Conservation (phyloP, 1,140 invertebrate species). For the Rhizoglyphus robini region DNA sequence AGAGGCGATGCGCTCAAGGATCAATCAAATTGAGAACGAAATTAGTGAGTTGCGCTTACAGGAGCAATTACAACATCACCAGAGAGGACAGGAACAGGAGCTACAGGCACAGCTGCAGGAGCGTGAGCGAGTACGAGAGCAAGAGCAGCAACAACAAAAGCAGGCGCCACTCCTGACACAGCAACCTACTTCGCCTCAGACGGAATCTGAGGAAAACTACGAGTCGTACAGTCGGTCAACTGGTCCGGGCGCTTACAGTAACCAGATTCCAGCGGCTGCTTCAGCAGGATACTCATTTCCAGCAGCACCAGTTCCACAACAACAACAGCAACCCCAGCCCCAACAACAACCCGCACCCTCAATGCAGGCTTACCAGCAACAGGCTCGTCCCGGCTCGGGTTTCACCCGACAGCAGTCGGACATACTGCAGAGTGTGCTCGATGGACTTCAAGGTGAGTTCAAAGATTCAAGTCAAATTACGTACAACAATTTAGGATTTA, state of each 20-base stretch:
- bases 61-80: not conserved
- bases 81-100: too few species aligned
- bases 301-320: not conserved
- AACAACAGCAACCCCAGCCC: not conserved
- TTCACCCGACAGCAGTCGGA: not conserved
- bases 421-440: slow-evolving; percentile 5
- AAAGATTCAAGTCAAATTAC: not conserved
- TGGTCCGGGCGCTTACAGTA: not conserved
- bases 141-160: too few species aligned
- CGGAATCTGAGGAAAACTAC: too few species aligned
- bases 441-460: slow-evolving; percentile 6
- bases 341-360: not conserved
- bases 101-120: too few species aligned
- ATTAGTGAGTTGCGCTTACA: not conserved
- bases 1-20: not conserved
- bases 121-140: too few species aligned
- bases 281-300: not conserved
- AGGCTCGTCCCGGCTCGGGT: not conserved
- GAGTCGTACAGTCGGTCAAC: not conserved
- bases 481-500: too few species aligned
- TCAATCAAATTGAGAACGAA: slow-evolving; percentile 1
- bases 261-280: not conserved
- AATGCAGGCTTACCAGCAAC: slow-evolving; percentile 1
- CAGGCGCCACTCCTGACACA: not conserved
- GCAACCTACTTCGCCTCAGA: not conserved